A percentile compares a stretch with the other conserved stretches of the same genome.
Conservation (phyloP, 53 echinoderm and acorn worm genomes). For the Temnopleurus reevesii region DNA sequence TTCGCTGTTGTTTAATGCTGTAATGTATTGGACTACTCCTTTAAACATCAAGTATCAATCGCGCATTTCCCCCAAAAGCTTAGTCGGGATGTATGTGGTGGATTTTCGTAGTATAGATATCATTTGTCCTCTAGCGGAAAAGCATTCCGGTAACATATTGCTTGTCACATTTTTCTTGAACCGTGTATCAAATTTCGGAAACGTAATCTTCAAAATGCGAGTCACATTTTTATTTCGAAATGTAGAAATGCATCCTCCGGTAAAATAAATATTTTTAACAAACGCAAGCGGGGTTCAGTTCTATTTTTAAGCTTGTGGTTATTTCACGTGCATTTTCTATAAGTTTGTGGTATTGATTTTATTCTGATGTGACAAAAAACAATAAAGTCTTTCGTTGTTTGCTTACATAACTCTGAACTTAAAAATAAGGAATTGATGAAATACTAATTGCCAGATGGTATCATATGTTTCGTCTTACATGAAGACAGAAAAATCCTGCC, state of each 20-base stretch:
- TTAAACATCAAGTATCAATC: not conserved
- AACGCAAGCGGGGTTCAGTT: not conserved
- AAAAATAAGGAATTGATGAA: too few species aligned
- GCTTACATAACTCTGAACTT: too few species aligned
- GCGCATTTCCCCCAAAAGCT: not conserved
- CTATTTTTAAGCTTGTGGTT: not conserved
- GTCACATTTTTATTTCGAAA: not conserved
- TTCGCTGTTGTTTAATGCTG: too few species aligned
- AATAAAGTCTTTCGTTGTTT: too few species aligned
- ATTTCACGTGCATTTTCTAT: not conserved
- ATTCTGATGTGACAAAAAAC: too few species aligned
- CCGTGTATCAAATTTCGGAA: not conserved
- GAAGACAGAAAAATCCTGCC: too few species aligned
- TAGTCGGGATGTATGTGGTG: constrained; percentile 5
- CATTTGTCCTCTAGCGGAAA: not conserved
- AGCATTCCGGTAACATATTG: not conserved
- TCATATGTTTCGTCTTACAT: too few species aligned
- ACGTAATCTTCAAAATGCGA: not conserved
- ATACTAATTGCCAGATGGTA: too few species aligned
- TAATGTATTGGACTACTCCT: too few species aligned
- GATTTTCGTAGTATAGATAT: constrained; percentile 13
- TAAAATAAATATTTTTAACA: constrained; percentile 30
- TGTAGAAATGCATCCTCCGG: not conserved
- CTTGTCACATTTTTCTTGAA: not conserved
- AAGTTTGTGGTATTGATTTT: not conserved